Percentiles rank a stretch among this genome's conserved stretches.
These are phyloP conservation scores for Poecilia velifera DNA, from an alignment of 2,797 vertebrate species.

Conservation along the genomic window DNA sequence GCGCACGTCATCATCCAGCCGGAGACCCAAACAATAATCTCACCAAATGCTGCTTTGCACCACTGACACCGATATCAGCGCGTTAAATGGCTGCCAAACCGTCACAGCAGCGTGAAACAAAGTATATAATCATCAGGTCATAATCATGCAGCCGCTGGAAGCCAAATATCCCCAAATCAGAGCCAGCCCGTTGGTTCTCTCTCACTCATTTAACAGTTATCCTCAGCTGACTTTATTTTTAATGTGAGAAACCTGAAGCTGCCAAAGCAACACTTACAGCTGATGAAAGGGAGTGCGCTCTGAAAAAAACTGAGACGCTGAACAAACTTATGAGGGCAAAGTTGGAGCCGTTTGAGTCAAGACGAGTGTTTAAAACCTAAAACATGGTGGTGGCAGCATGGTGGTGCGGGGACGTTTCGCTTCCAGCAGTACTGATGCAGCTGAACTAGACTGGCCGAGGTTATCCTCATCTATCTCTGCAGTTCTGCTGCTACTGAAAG, in stretches of 20 bases:
- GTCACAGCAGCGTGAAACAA: slow-evolving; percentile 48
- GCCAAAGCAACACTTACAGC: not conserved
- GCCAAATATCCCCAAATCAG: slow-evolving; percentile 51
- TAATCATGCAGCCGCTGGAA: slow-evolving; percentile 43
- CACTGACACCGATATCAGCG: slow-evolving; percentile 58
- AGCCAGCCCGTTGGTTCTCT: slow-evolving; percentile 15
- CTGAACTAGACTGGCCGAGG: too few species aligned
- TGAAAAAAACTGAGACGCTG: not conserved
- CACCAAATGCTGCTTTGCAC: slow-evolving; percentile 44
- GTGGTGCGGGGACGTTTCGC: not conserved
- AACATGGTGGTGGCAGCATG: not conserved
- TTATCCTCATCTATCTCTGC: too few species aligned
- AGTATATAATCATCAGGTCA: slow-evolving; percentile 56
- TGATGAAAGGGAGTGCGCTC: not conserved
- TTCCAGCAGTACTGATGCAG: not conserved
- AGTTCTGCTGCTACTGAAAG: too few species aligned
- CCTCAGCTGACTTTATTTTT: slow-evolving; percentile 9
- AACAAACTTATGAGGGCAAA: not conserved
- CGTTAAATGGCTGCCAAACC: slow-evolving; percentile 53
- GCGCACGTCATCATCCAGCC: slow-evolving; percentile 45
- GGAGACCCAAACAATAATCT: slow-evolving; percentile 65
- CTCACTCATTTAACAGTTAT: slow-evolving; percentile 24
- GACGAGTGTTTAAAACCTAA: not conserved
- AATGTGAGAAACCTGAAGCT: not conserved
- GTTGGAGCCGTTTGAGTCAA: not conserved